Evolutionary conservation across 2,888 invertebrate species (phyloP), one percentile per base, ranked within the genome.

Genomic region (Hypena proboscidalis): DNA sequence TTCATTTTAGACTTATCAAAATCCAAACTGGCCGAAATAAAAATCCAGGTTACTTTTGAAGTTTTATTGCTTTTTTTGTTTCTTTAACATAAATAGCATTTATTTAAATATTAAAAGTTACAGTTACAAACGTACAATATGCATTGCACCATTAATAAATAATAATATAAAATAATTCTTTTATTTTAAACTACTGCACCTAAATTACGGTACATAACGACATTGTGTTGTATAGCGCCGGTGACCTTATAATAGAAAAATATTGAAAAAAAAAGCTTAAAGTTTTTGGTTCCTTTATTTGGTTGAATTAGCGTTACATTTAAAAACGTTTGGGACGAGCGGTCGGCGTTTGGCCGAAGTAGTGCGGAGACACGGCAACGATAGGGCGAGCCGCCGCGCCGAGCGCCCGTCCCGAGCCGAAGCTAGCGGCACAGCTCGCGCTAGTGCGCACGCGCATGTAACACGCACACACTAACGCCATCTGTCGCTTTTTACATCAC

Each of bases 1-100:
- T n/a, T n/a, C n/a, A n/a, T n/a, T n/a, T n/a, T n/a, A 8, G 5
- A 10, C 10, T 27, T 3, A 15, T 29, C n/a, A n/a, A 29, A 14
- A 6, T 10, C 4, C 4, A 13, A 20, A 22, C 10, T 9, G 2
- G 34, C 21, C 14, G 31, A 76, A 82, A 85, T 79, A 75, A 83
- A 84, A 85, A 77, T 58, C 71, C 70, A 69, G 21, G 55, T 63
- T 78, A 71, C 78, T 86, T 89, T 89, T 82, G 79, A 85, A 83
- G 82, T 90, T 90, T 90, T 90, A 90, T 90, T 90, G 77, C 75
- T 84, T 89, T 89, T 90, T 88, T 88, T 71, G 78, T 86, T 80
- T 85, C 78, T 84, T 86, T 90, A 86, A 90, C 89, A 90, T 90
- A 90, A 89, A 90, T 90, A 90, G 88, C 87, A 87, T 90, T 90